A percentile compares a stretch with the other conserved stretches of the same genome.
phyloP scores from a whole-genome alignment of 2,888 invertebrate species.

The Hermaeophaga mercurialis region DNA sequence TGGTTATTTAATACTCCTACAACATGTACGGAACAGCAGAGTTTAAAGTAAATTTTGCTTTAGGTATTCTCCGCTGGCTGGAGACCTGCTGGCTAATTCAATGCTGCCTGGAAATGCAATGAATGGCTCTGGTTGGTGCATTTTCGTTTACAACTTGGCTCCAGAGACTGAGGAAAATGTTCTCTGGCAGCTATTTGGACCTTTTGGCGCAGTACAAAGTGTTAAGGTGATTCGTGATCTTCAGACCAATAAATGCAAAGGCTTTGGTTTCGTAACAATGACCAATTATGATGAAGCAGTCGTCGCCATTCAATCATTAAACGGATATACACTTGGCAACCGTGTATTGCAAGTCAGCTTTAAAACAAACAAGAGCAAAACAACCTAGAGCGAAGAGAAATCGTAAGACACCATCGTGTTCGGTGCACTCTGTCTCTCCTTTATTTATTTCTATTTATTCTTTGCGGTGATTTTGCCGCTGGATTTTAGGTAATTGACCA shows the following conservation, averaged over 20 bases:
- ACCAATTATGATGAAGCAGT: slow-evolving; percentile 97
- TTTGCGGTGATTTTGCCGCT: slow-evolving; percentile 26
- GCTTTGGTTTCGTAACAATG: slow-evolving; percentile 98
- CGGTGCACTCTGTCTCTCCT: slow-evolving; percentile 35
- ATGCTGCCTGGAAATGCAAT: slow-evolving; percentile 85
- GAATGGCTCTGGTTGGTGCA: slow-evolving; percentile 89
- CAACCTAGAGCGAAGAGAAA: slow-evolving; percentile 60
- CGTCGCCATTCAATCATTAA: slow-evolving; percentile 93
- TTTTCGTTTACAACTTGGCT: slow-evolving; percentile 91
- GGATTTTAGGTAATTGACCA: slow-evolving; percentile 40
- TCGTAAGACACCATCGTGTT: slow-evolving; percentile 45
- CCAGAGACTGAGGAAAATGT: slow-evolving; percentile 91
- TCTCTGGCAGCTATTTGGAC: slow-evolving; percentile 94
- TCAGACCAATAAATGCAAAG: slow-evolving; percentile 93
- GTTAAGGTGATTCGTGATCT: slow-evolving; percentile 74
- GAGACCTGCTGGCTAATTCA: slow-evolving; percentile 70
- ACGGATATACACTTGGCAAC: slow-evolving; percentile 94
- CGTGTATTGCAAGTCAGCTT: slow-evolving; percentile 97
- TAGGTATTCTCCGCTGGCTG: slow-evolving; percentile 81
- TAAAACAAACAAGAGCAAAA: slow-evolving; percentile 90
- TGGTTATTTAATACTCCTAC: no score
- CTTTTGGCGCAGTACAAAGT: slow-evolving; percentile 96
- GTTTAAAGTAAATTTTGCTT: slow-evolving; percentile 38
- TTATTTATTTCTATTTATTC: slow-evolving; percentile 43
- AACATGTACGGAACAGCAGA: no score